phyloP scores from a whole-genome alignment of 2,888 invertebrate species.

The Dendrolimus houi region DNA sequence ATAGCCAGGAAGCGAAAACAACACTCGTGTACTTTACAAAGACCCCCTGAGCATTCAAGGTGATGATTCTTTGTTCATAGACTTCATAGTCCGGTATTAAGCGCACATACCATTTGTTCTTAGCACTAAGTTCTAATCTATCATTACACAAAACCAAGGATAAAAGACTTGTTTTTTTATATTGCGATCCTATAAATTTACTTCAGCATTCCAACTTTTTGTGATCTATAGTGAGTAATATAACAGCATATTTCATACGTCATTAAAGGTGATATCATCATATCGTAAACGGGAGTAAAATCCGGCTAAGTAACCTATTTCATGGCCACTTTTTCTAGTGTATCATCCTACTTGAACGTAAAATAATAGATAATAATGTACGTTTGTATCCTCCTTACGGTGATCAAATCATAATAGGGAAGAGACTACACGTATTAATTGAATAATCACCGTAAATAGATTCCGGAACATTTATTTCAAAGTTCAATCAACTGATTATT shows the following conservation, averaged over 20 bases:
- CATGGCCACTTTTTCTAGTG: slow-evolving; percentile 66
- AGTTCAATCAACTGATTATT: slow-evolving; percentile 20
- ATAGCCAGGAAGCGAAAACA: slow-evolving; percentile 48
- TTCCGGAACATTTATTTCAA: slow-evolving; percentile 32
- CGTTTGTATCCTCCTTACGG: slow-evolving; percentile 21
- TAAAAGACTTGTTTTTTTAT: background rate
- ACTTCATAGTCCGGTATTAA: slow-evolving; percentile 27
- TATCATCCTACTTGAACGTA: slow-evolving; percentile 35
- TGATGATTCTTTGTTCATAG: slow-evolving; percentile 33
- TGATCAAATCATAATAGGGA: slow-evolving; percentile 33
- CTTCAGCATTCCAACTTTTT: slow-evolving; percentile 1
- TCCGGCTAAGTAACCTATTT: slow-evolving; percentile 61
- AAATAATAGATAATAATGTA: slow-evolving; percentile 28
- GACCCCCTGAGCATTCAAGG: slow-evolving; percentile 44
- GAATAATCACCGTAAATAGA: slow-evolving; percentile 28
- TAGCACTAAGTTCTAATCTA: background rate
- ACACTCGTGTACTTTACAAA: slow-evolving; percentile 36
- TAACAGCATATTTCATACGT: slow-evolving; percentile 51
- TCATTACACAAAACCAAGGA: background rate
- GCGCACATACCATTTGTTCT: background rate
- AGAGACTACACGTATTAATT: slow-evolving; percentile 32
- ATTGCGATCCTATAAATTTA: background rate
- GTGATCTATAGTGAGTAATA: slow-evolving; percentile 10
- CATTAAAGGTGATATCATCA: slow-evolving; percentile 57
- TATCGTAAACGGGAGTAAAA: slow-evolving; percentile 45